A percentile compares a stretch with the other conserved stretches of the same genome.
phyloP scores from a whole-genome alignment of 2,113 vertebrate genomes.

The Reinhardtius hippoglossoides region DNA sequence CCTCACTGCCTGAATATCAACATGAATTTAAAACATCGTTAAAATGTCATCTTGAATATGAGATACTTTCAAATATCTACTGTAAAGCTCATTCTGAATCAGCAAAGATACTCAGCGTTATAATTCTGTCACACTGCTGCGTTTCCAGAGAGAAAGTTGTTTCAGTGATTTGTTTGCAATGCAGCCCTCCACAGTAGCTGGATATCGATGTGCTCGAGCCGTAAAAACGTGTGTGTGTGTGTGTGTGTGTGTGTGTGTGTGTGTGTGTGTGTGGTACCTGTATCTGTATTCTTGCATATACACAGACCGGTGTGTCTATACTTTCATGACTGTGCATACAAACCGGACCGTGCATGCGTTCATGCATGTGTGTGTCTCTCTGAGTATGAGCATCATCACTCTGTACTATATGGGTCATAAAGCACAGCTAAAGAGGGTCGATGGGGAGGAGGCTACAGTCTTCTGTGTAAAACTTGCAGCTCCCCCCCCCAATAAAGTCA shows the following conservation, averaged over 20 bases:
- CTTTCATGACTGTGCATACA: neutral
- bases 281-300: neutral
- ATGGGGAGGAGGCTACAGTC: slow-evolving; percentile 48
- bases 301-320: slow-evolving; percentile 1
- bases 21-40: slow-evolving; percentile 71
- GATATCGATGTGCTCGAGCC: slow-evolving; percentile 10
- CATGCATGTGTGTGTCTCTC: neutral
- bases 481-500: slow-evolving; percentile 49
- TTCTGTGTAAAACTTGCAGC: slow-evolving; percentile 74
- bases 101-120: slow-evolving; percentile 57
- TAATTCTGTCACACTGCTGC: slow-evolving; percentile 59
- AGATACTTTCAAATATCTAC: slow-evolving; percentile 51
- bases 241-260: neutral
- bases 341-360: neutral
- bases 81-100: slow-evolving; percentile 67
- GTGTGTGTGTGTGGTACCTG: neutral
- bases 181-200: slow-evolving; percentile 1
- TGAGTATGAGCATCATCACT: slow-evolving; percentile 6
- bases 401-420: slow-evolving; percentile 51
- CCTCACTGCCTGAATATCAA: slow-evolving; percentile 33
- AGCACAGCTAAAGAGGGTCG: slow-evolving; percentile 52
- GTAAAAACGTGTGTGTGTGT: neutral
- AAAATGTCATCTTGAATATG: slow-evolving; percentile 65
- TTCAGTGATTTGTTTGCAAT: slow-evolving; percentile 61
- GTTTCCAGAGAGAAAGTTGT: slow-evolving; percentile 53